A percentile compares a stretch with the other conserved stretches of the same genome.
These are phyloP conservation scores for Cotesia glomerata DNA, from an alignment of 1,140 invertebrate species.

Conservation along the genomic window DNA sequence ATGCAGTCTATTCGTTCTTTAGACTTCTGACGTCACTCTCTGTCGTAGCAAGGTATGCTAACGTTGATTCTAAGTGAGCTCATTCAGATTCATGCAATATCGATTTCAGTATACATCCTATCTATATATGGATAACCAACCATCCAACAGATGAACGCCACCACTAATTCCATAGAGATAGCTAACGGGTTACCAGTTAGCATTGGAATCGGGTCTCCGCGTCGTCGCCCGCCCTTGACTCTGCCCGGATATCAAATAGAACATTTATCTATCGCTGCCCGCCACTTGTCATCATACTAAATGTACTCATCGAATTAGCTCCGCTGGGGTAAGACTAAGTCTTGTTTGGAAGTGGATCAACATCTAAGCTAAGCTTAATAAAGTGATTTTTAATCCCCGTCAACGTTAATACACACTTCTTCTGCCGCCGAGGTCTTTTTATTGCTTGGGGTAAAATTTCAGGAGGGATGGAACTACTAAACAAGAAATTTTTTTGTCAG, in stretches of 20 bases:
- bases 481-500: too few relatives aligned
- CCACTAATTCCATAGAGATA: slow-evolving; percentile 16
- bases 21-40: background rate
- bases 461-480: too few relatives aligned
- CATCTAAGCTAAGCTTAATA: too few relatives aligned
- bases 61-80: background rate
- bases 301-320: too few relatives aligned
- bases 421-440: too few relatives aligned
- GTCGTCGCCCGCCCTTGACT: background rate
- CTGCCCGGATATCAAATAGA: background rate
- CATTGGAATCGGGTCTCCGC: background rate
- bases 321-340: background rate
- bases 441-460: too few relatives aligned
- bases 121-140: background rate
- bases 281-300: background rate
- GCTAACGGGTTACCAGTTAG: background rate
- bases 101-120: background rate
- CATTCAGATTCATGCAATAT: slow-evolving; percentile 12
- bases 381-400: too few relatives aligned
- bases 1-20: slow-evolving; percentile 6
- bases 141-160: background rate
- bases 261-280: background rate
- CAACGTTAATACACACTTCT: too few relatives aligned
- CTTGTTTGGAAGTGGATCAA: too few relatives aligned
- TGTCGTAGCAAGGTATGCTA: background rate